A percentile compares a stretch with the other conserved stretches of the same genome.
These are phyloP conservation scores for Rachycentron canadum DNA, from an alignment of 2,797 vertebrate genomes.

Conservation along the genomic window DNA sequence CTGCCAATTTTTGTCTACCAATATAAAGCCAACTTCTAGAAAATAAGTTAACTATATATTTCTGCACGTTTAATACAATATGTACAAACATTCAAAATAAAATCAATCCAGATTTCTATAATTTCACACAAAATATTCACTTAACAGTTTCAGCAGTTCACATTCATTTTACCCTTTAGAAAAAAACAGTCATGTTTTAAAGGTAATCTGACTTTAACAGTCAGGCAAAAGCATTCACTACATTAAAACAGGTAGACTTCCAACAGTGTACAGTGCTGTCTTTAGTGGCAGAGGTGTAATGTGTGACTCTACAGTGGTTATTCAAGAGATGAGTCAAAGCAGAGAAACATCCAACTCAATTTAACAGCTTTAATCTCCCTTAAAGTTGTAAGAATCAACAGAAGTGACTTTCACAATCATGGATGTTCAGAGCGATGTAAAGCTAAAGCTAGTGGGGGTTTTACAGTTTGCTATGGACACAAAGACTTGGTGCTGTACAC, in stretches of 20 bases:
- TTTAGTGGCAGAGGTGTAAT: slow-evolving; percentile 13
- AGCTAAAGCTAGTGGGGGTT: not conserved
- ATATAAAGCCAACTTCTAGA: slow-evolving; percentile 17
- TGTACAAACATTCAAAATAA: slow-evolving; percentile 64
- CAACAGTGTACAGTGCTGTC: slow-evolving; percentile 32
- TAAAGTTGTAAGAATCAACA: not conserved
- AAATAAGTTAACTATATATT: slow-evolving; percentile 68
- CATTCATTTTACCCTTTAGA: slow-evolving; percentile 4
- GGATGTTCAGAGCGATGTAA: slow-evolving; percentile 20
- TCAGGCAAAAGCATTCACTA: slow-evolving; percentile 9
- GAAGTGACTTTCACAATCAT: slow-evolving; percentile 12
- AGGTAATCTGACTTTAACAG: slow-evolving; percentile 11
- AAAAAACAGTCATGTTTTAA: slow-evolving; percentile 15
- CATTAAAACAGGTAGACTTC: slow-evolving; percentile 15
- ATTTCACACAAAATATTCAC: slow-evolving; percentile 25
- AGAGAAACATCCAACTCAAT: slow-evolving; percentile 2
- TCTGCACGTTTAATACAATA: slow-evolving; percentile 47
- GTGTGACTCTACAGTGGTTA: slow-evolving; percentile 20
- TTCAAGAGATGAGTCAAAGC: slow-evolving; percentile 26
- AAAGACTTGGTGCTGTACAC: not conserved
- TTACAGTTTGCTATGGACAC: not conserved
- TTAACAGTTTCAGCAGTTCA: slow-evolving; percentile 34
- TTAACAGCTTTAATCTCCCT: slow-evolving; percentile 11
- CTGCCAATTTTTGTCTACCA: slow-evolving; percentile 17
- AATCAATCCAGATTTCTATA: slow-evolving; percentile 5